Evolutionary conservation across 2,113 vertebrate species (phyloP), one percentile per base, ranked within the genome.

Genomic region (Chloropsis hardwickii): DNA sequence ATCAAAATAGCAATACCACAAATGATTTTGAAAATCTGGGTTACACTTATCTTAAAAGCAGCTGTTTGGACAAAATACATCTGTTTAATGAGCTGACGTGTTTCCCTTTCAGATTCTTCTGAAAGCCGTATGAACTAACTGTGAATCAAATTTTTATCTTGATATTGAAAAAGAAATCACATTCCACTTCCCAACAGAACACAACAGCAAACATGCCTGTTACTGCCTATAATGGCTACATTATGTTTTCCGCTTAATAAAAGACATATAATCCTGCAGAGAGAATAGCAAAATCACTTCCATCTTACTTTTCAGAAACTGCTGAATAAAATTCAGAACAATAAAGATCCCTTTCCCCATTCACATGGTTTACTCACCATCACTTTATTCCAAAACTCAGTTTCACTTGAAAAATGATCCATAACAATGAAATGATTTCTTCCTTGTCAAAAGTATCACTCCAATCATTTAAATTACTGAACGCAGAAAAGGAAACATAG

Each of bases 301-400:
- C 92, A 96, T 96, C 93, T 97, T 90, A 76, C 86, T 94, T 97
- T 95, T 81, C 91, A 88, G 95, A 98, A 95, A 95, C 69, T 97
- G 81, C 88, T 91, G 81, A 96, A 92, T 88, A 95, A 96, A 97
- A 95, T 69, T 65, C 82, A 9, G 84, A 92, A 92, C 71, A 81
- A 44, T 92, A 92, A 56, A 66, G 71, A 85, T 50, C 95, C 95
- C 88, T 83, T 88, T 97, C 86, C 95, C 96, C 80, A 53, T 66
- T 95, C 91, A 39, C 42, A 80, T 28, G 35, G 91, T 90, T 96
- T 88, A 98, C 98, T 98, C 92, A 98, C 98, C 98, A 96, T 97
- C 73, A 97, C 88, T 91, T 96, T 97, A 93, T 88, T 96, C 97
- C 97, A 98, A 95, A 98, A 97, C 90, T 97, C 97, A 79, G 97